These are phyloP conservation scores for Platynereis dumerilii DNA, from an alignment of 2,888 invertebrate species.

Conservation along the genomic window DNA sequence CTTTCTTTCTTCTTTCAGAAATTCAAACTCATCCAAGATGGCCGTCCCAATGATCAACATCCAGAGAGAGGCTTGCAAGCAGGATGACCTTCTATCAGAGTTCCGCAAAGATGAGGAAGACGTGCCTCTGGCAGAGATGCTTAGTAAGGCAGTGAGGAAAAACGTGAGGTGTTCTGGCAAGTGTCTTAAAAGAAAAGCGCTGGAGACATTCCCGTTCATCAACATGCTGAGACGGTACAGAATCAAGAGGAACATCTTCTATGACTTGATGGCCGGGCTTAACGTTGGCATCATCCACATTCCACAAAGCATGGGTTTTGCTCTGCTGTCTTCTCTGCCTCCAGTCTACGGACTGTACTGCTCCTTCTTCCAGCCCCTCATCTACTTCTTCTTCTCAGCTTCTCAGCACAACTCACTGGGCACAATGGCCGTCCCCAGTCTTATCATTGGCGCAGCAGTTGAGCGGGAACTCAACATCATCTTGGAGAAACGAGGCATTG, in stretches of 20 bases:
- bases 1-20: too few species aligned
- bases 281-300: conserved; percentile 31
- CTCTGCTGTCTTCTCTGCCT: conserved; percentile 62
- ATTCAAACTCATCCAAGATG: neutral
- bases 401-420: conserved; percentile 83
- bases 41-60: neutral
- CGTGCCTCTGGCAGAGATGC: too few species aligned
- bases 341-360: conserved; percentile 73
- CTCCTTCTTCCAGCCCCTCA: conserved; percentile 86
- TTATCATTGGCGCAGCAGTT: conserved; percentile 50
- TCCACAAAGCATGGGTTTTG: conserved; percentile 57
- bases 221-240: conserved; percentile 13
- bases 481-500: neutral
- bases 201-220: conserved; percentile 45
- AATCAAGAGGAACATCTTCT: conserved; percentile 8
- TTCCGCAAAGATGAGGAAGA: neutral
- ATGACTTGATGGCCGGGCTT: conserved; percentile 26
- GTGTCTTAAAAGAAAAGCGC: neutral
- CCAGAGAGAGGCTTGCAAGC: neutral
- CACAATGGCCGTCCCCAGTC: conserved; percentile 56
- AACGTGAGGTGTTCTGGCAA: neutral
- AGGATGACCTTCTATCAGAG: neutral
- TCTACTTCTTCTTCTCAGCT: conserved; percentile 84
- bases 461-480: conserved; percentile 16
- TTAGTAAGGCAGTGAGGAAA: too few species aligned